phyloP scores from a whole-genome alignment of 92 coral and sea anemone genomes.

The Zoanthus sociatus region DNA sequence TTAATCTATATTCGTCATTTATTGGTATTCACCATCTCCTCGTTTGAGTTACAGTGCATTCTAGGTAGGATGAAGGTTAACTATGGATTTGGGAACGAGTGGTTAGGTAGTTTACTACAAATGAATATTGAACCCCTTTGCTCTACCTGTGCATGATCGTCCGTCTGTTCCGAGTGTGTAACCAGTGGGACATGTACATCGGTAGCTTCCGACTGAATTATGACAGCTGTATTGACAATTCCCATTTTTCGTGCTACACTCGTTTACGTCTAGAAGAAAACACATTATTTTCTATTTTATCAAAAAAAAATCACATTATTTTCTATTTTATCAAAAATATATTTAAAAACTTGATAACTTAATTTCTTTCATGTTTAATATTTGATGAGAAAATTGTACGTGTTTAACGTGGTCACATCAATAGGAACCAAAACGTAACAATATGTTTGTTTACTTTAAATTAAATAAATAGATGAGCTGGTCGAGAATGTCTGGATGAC shows the following conservation, averaged over 20 bases:
- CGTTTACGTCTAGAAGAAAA: constrained; percentile 73
- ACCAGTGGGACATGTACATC: constrained; percentile 83
- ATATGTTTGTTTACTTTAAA: too few relatives aligned
- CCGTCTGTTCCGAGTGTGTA: constrained; percentile 73
- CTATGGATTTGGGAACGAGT: too few relatives aligned
- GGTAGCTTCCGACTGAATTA: constrained; percentile 86
- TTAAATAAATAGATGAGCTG: too few relatives aligned
- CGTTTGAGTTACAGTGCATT: too few relatives aligned
- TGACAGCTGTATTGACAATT: constrained; percentile 89
- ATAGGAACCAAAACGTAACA: too few relatives aligned
- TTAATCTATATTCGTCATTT: too few relatives aligned
- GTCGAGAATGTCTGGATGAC: too few relatives aligned
- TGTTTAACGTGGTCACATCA: too few relatives aligned
- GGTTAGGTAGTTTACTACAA: background rate
- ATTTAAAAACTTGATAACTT: background rate
- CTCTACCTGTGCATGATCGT: constrained; percentile 68
- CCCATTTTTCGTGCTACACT: constrained; percentile 75
- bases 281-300: background rate
- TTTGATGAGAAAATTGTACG: too few relatives aligned
- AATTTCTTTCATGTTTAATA: background rate
- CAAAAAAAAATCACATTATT: background rate
- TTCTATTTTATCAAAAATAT: background rate
- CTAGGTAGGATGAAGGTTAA: too few relatives aligned
- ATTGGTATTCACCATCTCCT: too few relatives aligned
- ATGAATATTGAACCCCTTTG: background rate